Base-by-base conservation (phyloP, 2,113 vertebrate species). In the Melospiza melodia region DNA sequence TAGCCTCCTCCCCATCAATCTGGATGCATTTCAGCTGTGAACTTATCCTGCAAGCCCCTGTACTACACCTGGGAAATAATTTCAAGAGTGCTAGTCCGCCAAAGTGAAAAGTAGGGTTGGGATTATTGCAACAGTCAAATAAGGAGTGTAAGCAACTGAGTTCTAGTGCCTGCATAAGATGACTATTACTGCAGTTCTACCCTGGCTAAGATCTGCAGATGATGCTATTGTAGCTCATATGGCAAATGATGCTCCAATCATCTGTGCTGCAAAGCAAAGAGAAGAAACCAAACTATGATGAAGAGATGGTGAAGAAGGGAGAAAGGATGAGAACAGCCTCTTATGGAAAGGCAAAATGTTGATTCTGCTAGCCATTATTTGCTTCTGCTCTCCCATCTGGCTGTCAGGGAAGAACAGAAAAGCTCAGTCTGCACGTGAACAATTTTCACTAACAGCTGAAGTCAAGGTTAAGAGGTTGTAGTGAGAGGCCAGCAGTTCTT, bases 371-470 rank as follows among this genome's bases (percentile, higher is more conserved):
- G 27, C 21, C 43, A 59, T 28, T 77, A 49, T 89, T 92, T 90
- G 22, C 23, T 89, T 84, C 61, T 87, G 21, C 8, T 57, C 4
- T 41, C 21, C 37, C 28, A 21, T 15, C 7, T 87, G 66, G 10
- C 33, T 82, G 6, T 18, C 41, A 61, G 15, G 5, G 20, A 74
- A 76, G 22, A 89, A 55, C 3, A 67, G 21, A 65, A 68, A 68
- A 87, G 19, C 16, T 63, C 48, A 75, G 24, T 37, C 43, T 65
- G 15, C 43, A 52, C 0, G 0, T 28, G 17, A 85, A 37, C 3
- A 46, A 9, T 51, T 44, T 81, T 78, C 31, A 52, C 22, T 30
- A 48, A 84, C 1, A 65, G 7, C 33, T 75, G 23, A 91, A 81
- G 23, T 43, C 12, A 84, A 74, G 19, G 39, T 35, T 90, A 66